A percentile compares a stretch with the other conserved stretches of the same genome.
Conservation (phyloP, 2,113 vertebrate genomes). For the Vulpes ferrilata region DNA sequence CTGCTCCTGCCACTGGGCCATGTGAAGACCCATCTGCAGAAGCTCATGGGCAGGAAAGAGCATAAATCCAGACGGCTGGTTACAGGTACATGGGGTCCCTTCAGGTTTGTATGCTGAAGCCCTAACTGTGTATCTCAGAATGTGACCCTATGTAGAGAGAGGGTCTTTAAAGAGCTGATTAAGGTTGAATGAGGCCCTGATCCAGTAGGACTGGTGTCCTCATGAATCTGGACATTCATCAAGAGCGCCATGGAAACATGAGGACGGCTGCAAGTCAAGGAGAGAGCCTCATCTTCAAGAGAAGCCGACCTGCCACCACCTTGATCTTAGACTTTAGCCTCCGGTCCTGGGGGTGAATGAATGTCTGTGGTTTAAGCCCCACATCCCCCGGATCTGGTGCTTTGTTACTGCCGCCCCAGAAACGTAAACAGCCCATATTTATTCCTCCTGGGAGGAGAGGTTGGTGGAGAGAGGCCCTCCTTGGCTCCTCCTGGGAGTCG, state of each 20-base stretch:
- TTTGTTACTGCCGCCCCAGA: not conserved
- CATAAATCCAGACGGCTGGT: too few species aligned
- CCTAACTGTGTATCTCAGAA: not conserved
- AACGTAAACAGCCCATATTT: fast-evolving
- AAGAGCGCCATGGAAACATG: fast-evolving
- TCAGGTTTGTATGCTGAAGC: not conserved
- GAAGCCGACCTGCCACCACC: not conserved
- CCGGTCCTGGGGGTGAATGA: fast-evolving
- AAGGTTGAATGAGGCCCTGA: too few species aligned
- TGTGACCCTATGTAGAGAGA: not conserved
- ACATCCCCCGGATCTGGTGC: not conserved
- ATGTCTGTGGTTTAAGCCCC: fast-evolving
- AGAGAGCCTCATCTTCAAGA: fast-evolving
- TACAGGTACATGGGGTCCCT: fast-evolving
- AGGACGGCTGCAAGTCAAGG: fast-evolving
- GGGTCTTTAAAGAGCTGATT: not conserved
- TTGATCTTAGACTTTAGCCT: not conserved
- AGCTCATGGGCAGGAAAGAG: not conserved
- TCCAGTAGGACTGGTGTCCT: not conserved
- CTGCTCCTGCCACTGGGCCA: fast-evolving
- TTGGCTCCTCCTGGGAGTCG: not conserved
- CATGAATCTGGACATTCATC: not conserved
- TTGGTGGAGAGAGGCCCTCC: not conserved
- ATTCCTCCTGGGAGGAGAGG: not conserved
- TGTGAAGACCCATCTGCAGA: fast-evolving